These are phyloP conservation scores for Caenorhabditis panamensis DNA, from an alignment of 2,888 invertebrate species.

Conservation along the genomic window DNA sequence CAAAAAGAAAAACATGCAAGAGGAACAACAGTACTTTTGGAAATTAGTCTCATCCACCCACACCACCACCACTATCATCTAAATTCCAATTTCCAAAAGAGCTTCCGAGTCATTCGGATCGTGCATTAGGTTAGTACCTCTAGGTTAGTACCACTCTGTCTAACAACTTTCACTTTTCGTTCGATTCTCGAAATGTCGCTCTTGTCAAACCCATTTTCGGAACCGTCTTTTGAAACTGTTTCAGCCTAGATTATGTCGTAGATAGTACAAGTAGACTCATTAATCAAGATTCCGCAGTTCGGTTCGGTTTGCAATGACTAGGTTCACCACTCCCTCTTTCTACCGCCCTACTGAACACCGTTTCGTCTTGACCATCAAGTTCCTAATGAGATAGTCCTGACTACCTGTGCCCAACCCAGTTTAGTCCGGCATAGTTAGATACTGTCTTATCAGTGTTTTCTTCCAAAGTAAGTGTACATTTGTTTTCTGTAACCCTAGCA, in stretches of 20 bases:
- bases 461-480: conserved; percentile 10
- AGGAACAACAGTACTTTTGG: conserved; percentile 36
- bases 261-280: conserved; percentile 36
- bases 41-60: conserved; percentile 18
- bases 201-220: neutral
- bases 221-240: conserved; percentile 8
- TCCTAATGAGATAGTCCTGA: conserved; percentile 18
- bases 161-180: conserved; percentile 41
- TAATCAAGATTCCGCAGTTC: conserved; percentile 23
- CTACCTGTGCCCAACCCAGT: conserved; percentile 10
- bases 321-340: conserved; percentile 1
- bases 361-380: neutral
- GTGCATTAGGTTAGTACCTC: conserved; percentile 24
- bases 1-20: neutral
- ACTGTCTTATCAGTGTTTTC: conserved; percentile 37
- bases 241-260: neutral
- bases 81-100: conserved; percentile 26
- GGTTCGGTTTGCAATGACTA: neutral
- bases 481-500: too few species aligned
- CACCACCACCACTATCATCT: neutral
- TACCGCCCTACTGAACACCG: conserved; percentile 3
- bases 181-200: conserved; percentile 12
- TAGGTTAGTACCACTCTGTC: conserved; percentile 36
- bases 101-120: conserved; percentile 2
- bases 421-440: neutral